Conservation (phyloP, 2,113 vertebrate genomes). For the Anseranas semipalmata region DNA sequence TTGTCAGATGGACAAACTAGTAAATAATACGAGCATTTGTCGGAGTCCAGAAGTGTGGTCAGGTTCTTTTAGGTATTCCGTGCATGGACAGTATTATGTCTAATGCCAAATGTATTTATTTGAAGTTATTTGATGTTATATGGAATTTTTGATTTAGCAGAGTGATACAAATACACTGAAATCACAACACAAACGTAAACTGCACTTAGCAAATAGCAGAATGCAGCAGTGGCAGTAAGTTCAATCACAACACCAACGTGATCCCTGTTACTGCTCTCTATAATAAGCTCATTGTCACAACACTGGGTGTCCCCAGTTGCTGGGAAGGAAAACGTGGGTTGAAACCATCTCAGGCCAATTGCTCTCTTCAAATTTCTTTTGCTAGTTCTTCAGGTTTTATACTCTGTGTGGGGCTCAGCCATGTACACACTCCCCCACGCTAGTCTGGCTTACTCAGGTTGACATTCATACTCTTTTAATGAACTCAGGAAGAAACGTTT, state of each 20-base stretch:
- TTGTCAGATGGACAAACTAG: not conserved
- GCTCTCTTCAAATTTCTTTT: not conserved
- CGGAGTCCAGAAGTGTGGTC: not conserved
- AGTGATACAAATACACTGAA: not conserved
- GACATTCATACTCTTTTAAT: not conserved
- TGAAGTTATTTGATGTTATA: not conserved
- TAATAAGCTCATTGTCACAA: not conserved
- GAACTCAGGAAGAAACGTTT: not conserved
- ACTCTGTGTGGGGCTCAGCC: not conserved
- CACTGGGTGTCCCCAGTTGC: not conserved
- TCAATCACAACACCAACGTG: accelerated
- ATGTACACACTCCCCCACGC: accelerated
- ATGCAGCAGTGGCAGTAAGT: not conserved
- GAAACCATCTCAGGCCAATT: not conserved
- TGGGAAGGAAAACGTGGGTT: not conserved
- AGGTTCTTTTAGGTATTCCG: not conserved
- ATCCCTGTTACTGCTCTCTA: not conserved
- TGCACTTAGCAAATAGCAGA: not conserved
- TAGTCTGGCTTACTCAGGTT: not conserved
- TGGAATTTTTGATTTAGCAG: not conserved
- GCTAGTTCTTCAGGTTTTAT: not conserved
- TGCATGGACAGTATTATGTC: not conserved
- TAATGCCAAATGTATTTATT: not conserved
- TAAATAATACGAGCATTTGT: not conserved
- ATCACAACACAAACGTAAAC: not conserved